Evolutionary conservation across 1,140 invertebrate species (phyloP), one percentile per base, ranked within the genome.

Genomic region (Danaus melanippus): DNA sequence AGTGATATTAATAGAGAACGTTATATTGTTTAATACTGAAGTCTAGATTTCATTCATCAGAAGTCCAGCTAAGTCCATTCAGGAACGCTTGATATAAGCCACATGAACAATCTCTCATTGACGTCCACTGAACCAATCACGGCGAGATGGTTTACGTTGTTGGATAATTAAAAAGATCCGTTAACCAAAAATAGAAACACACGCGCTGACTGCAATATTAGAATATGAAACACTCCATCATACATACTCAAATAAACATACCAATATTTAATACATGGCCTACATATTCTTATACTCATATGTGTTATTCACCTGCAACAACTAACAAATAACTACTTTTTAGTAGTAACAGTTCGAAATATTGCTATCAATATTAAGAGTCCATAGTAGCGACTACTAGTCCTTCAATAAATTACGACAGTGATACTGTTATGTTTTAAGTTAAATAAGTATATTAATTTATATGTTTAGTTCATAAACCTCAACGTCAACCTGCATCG

Each of bases 51-150:
- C 7, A 1, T 3, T 32, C 21, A 4, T 32, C 59, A 66, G 56
- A 58, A 56, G 50, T 49, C 42, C 46, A n/a, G 50, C 50, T 43
- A 56, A 52, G 49, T 12, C 56, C 15, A 56, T 56, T 67, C 64
- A 66, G 67, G 68, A 71, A 71, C 64, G 68, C 53, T 69, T 69
- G 65, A 74, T 63, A 70, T 74, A 71, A 74, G 66, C 66, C 66
- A 64, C 66, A 69, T 64, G 69, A 71, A 71, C 71, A 62, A 72
- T 71, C 62, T 70, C 61, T 59, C 60, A 74, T 69, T 62, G 66
- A 64, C 60, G 69, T 64, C 66, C 64, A 70, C 76, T 68, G 77
- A 71, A 71, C 77, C 63, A 65, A 74, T 80, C 71, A 71, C 68
- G 77, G 64, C 66, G 54, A 53, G 44, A 58, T 63, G 49, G 69